Evolutionary conservation across 1,140 invertebrate genomes (phyloP).

Genomic region (Philotrypesis tridentata): DNA sequence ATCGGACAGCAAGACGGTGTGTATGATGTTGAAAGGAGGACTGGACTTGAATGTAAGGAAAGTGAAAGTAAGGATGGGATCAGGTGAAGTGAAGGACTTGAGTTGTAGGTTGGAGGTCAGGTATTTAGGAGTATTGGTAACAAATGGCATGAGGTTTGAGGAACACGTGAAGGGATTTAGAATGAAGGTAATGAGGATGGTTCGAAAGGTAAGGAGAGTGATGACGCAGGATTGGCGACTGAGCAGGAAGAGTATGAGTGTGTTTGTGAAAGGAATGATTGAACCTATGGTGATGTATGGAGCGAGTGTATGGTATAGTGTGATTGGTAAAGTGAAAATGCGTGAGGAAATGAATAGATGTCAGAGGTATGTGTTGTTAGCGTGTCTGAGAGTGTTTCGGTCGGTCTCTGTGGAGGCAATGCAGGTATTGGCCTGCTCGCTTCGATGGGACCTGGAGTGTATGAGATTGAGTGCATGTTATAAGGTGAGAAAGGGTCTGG

Average conservation of each 20-base stretch:
- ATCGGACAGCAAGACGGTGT: slow-evolving; percentile 39
- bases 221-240: slow-evolving; percentile 27
- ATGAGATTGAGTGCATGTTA: slow-evolving; percentile 1
- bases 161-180: slow-evolving; percentile 29
- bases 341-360: slow-evolving; percentile 24
- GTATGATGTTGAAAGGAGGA: slow-evolving; percentile 26
- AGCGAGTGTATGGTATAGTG: slow-evolving; percentile 49
- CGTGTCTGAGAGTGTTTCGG: slow-evolving; percentile 53
- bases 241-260: slow-evolving; percentile 25
- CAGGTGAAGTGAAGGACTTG: slow-evolving; percentile 49
- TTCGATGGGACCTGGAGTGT: slow-evolving; percentile 51
- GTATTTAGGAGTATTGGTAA: too few relatives aligned
- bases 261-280: slow-evolving; percentile 50
- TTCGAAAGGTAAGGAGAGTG: slow-evolving; percentile 20
- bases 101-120: slow-evolving; percentile 44
- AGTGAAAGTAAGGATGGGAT: background rate
- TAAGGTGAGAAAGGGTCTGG: slow-evolving; percentile 17
- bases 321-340: slow-evolving; percentile 8
- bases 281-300: slow-evolving; percentile 51
- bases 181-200: background rate
- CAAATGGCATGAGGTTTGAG: slow-evolving; percentile 47
- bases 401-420: slow-evolving; percentile 58
- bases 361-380: slow-evolving; percentile 53
- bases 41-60: background rate
- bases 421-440: slow-evolving; percentile 51